phyloP scores from a whole-genome alignment of 2,888 invertebrate genomes.

The Protula sp. region DNA sequence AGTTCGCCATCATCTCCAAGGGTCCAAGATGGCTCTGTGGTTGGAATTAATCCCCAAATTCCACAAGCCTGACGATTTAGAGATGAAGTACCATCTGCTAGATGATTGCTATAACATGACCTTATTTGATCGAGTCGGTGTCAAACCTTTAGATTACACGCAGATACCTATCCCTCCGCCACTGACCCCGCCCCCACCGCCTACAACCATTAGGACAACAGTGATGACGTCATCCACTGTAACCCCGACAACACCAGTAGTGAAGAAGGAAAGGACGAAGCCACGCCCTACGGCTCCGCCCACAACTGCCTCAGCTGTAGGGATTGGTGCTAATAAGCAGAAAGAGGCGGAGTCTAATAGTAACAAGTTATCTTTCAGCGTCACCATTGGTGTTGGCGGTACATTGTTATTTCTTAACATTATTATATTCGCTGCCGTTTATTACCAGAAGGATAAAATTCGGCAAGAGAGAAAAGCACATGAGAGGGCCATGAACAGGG shows the following conservation, averaged over 20 bases:
- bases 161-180: conserved; percentile 40
- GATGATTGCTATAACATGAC: conserved; percentile 78
- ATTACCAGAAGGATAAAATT: conserved; percentile 66
- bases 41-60: conserved; percentile 86
- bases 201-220: conserved; percentile 10
- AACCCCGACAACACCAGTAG: not conserved
- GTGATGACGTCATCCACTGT: not conserved
- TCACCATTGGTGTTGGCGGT: conserved; percentile 81
- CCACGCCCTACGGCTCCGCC: not conserved
- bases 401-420: conserved; percentile 86
- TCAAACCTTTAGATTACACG: conserved; percentile 10
- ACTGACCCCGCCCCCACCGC: conserved; percentile 31
- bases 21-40: conserved; percentile 94
- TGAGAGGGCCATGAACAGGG: conserved; percentile 17
- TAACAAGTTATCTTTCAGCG: conserved; percentile 33
- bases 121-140: conserved; percentile 70
- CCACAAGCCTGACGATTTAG: conserved; percentile 71
- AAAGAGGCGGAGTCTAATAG: not conserved
- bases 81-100: conserved; percentile 80
- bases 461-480: conserved; percentile 32
- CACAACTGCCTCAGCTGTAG: no score
- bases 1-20: conserved; percentile 87
- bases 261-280: not conserved
- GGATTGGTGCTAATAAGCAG: no score
- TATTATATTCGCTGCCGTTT: conserved; percentile 87